Percentiles rank a stretch among this genome's conserved stretches.
These are phyloP conservation scores for Thumatha senex DNA, from an alignment of 2,888 invertebrate genomes.

Conservation along the genomic window DNA sequence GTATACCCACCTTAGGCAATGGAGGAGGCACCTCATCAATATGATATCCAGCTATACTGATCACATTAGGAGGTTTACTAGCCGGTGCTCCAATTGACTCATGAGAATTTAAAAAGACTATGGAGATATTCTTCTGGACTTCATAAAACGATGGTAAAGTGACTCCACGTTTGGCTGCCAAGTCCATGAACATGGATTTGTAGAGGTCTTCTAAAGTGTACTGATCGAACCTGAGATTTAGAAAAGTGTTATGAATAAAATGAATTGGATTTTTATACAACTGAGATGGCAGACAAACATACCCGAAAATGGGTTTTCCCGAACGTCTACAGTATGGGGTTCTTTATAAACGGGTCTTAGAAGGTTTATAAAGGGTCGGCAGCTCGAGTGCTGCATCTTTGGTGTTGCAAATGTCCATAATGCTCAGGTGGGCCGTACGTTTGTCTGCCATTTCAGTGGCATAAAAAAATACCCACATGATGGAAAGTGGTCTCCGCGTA, in stretches of 20 bases:
- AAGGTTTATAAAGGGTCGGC: too few species aligned
- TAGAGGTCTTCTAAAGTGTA: constrained; percentile 26
- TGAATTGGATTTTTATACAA: too few species aligned
- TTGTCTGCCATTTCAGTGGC: too few species aligned
- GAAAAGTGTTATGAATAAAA: not conserved
- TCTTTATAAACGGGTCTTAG: too few species aligned
- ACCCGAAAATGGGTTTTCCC: too few species aligned
- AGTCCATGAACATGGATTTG: constrained; percentile 32
- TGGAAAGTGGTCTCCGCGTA: too few species aligned
- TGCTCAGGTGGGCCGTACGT: too few species aligned
- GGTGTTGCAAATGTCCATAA: too few species aligned
- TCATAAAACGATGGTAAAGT: constrained; percentile 35
- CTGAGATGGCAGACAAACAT: too few species aligned
- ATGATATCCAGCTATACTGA: constrained; percentile 57
- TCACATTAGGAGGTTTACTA: constrained; percentile 49
- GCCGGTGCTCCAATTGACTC: constrained; percentile 40
- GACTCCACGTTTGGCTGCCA: constrained; percentile 44
- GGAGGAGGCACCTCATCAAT: constrained; percentile 42
- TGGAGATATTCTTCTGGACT: constrained; percentile 42
- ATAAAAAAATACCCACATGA: too few species aligned
- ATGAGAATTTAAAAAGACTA: constrained; percentile 52
- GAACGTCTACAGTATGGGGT: too few species aligned
- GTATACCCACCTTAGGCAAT: constrained; percentile 48
- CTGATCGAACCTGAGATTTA: constrained; percentile 27
- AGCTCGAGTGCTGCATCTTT: too few species aligned